Evolutionary conservation across 2,113 vertebrate species (phyloP), one percentile per base, ranked within the genome.

Genomic region (Elephantulus edwardii): DNA sequence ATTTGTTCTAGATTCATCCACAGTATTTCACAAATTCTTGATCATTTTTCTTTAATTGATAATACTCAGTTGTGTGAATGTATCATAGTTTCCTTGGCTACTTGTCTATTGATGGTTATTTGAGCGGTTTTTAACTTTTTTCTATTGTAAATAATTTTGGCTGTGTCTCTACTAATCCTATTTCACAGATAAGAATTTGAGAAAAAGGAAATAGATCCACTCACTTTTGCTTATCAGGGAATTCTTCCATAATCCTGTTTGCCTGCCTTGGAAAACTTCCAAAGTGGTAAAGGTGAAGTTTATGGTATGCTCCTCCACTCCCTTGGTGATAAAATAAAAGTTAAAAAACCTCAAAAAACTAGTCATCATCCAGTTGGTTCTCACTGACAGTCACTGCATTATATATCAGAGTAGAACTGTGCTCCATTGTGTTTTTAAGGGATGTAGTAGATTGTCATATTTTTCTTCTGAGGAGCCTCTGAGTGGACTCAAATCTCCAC

Each of bases 241-340:
- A 46, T 86, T 88, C 40, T 88, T 76, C 30, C 50, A 91, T 64
- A 80, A 93, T 79, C 54, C 28, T 22, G n/a, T n/a, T n/a, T 66
- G n/a, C 81, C 10, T 91, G 56, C 30, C 26, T 52, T 48, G 48
- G 66, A 76, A 44, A 90, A 80, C 77, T 81, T 93, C 28, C 22
- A 58, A 79, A 20, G 30, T 44, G 33, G 13, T 50, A 30, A 75
- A 24, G 2, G 35, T 54, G 7, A 50, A 85, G 56, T 30, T 16
- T 33, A 19, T 7, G 70, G 13, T 52, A 35, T 58, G 46, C 30
- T 26, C 38, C 54, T 13, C 9, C 48, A n/a, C 4, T 86, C 46
- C 30, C 30, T 46, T 52, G 5, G 44, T n/a, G n/a, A n/a, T n/a
- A n/a, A n/a, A n/a, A n/a, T n/a, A n/a, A n/a, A n/a, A n/a, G n/a